Evolutionary conservation across 2,113 vertebrate genomes (phyloP).

Genomic region (Psilopsiagon aurifrons): DNA sequence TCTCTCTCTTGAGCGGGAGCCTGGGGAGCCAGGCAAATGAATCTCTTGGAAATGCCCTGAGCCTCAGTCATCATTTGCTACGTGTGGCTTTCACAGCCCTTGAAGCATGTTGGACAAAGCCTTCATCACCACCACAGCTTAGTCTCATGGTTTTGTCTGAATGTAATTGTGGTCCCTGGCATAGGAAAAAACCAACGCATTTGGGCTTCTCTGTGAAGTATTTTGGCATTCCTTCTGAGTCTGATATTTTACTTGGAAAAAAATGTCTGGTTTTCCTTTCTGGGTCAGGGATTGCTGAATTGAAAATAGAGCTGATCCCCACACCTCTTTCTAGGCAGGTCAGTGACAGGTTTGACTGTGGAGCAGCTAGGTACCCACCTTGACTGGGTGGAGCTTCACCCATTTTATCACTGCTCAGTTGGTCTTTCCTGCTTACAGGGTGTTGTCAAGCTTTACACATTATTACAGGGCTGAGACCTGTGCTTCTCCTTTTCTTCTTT

Average conservation of each 20-base stretch:
- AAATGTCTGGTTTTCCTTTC: not conserved
- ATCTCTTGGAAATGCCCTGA: not conserved
- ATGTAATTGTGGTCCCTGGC: not conserved
- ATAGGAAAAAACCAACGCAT: rapidly evolving
- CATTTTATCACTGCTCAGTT: not conserved
- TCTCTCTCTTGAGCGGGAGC: not conserved
- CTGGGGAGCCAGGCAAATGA: too few relatives aligned
- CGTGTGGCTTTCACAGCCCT: not conserved
- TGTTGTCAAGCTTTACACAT: not conserved
- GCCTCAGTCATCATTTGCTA: not conserved
- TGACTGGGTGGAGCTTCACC: not conserved
- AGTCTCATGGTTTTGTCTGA: not conserved
- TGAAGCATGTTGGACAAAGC: not conserved
- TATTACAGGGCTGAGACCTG: not conserved
- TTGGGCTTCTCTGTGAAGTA: not conserved
- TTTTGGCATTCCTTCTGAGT: not conserved
- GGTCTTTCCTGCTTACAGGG: not conserved
- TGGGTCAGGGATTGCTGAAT: not conserved
- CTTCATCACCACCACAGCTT: not conserved
- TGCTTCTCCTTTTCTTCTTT: not conserved
- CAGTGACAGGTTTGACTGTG: not conserved
- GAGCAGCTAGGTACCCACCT: not conserved
- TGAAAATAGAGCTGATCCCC: not conserved
- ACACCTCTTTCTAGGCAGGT: not conserved
- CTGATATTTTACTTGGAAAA: not conserved